phyloP scores from a whole-genome alignment of 2,797 vertebrate species.

The Hybognathus amarus region DNA sequence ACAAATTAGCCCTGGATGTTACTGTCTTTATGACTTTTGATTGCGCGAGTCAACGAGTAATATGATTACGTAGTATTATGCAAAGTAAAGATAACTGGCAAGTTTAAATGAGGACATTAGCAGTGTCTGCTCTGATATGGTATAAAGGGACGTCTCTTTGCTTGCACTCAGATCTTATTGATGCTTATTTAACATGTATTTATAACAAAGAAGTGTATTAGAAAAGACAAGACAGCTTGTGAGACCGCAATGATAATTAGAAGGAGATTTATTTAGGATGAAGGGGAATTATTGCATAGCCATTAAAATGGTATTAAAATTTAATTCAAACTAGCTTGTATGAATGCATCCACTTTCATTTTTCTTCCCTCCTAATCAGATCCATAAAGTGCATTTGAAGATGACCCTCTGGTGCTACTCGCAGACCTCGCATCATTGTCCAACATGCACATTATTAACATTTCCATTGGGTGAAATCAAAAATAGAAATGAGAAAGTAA shows the following conservation, averaged over 20 bases:
- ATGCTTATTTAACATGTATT: slow-evolving; percentile 22
- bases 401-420: neutral
- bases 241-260: slow-evolving; percentile 1
- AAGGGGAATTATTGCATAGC: slow-evolving; percentile 49
- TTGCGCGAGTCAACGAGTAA: neutral
- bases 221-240: slow-evolving; percentile 45
- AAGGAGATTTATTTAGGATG: slow-evolving; percentile 41
- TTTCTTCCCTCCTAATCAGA: neutral
- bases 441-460: neutral
- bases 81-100: slow-evolving; percentile 26
- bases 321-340: slow-evolving; percentile 59
- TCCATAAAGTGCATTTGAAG: neutral
- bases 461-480: slow-evolving; percentile 33
- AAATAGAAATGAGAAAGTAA: slow-evolving; percentile 46
- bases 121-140: slow-evolving; percentile 22
- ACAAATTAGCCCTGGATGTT: slow-evolving; percentile 15
- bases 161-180: neutral
- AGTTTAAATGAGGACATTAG: slow-evolving; percentile 16
- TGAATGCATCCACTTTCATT: slow-evolving; percentile 22
- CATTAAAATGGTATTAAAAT: slow-evolving; percentile 66
- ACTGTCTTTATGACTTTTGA: slow-evolving; percentile 12
- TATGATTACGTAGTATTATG: slow-evolving; percentile 22
- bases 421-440: neutral
- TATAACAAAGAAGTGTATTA: slow-evolving; percentile 35
- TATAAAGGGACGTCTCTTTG: neutral